Conservation (phyloP, 2,113 vertebrate species). For the Tor tambroides region DNA sequence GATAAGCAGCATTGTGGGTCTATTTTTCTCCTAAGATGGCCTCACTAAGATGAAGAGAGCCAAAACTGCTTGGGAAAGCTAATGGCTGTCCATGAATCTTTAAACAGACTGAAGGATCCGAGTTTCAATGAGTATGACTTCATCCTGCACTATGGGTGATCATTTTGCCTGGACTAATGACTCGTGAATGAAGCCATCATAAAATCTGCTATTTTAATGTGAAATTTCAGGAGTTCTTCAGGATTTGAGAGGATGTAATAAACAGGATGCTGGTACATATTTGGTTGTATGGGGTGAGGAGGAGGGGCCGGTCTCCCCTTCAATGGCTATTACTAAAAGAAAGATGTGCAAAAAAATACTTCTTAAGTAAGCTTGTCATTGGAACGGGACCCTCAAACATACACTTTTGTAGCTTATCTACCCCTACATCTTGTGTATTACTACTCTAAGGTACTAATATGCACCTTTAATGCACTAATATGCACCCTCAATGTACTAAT, state of each 20-base stretch:
- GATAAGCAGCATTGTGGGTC: constrained; percentile 2
- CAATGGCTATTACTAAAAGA: neutral
- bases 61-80: constrained; percentile 42
- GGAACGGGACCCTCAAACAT: neutral
- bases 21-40: constrained; percentile 32
- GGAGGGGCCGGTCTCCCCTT: neutral
- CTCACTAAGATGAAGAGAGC: constrained; percentile 36
- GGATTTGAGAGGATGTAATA: neutral
- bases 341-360: neutral
- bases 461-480: neutral
- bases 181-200: constrained; percentile 46
- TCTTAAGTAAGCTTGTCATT: neutral
- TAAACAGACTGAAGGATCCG: constrained; percentile 54
- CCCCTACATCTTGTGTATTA: neutral
- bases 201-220: constrained; percentile 18
- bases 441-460: neutral
- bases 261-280: neutral
- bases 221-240: neutral
- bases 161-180: constrained; percentile 42
- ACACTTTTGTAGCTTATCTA: neutral
- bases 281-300: neutral
- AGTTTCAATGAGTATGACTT: constrained; percentile 54
- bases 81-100: constrained; percentile 59
- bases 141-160: constrained; percentile 41
- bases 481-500: too few relatives aligned